Evolutionary conservation across 2,797 vertebrate genomes (phyloP), one percentile per base, ranked within the genome.

Genomic region (Gymnoscopelus braueri): DNA sequence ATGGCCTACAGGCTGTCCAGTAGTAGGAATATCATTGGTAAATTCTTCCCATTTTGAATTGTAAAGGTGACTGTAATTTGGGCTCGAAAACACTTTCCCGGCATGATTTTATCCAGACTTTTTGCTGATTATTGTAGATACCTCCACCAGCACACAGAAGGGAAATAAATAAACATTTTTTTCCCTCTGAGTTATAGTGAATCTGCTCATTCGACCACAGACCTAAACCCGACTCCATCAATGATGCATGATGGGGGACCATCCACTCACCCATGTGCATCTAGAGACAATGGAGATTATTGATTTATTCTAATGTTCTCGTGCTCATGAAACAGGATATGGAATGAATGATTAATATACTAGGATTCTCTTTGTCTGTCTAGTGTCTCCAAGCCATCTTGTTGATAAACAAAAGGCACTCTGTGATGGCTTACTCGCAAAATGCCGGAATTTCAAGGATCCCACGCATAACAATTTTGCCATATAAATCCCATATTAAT

Each of bases 321-420:
- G 9, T 84, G 78, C 89, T 83, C 84, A 78, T 70, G 87, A 76
- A 90, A 91, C 4, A 64, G 26, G 53, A 90, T 75, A 76, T 69
- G 0, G 55, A 69, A 81, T 89, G 51, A 87, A 90, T 89, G 83
- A 90, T 90, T 89, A 77, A 89, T 58, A 66, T 68, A 63, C 70
- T 23, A 74, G 72, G 61, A 44, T 71, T 74, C 65, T 77, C 69
- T 67, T 73, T 51, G 60, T 72, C 60, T 66, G 72, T 60, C 60
- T 52, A 39, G 52, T 60, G 51, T 11, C 53, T 75, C 64, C n/a
- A 0, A 51, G 59, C 32, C 35, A 44, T n/a, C 59, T 80, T 61
- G 63, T 65, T 65, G 55, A 29, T 57, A 70, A 39, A 0, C 29
- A 52, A 19, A 51, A 50, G n/a, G 39, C 12, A 9, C 39, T 10